Conservation (phyloP, 2,113 vertebrate genomes). For the Aythya baeri region DNA sequence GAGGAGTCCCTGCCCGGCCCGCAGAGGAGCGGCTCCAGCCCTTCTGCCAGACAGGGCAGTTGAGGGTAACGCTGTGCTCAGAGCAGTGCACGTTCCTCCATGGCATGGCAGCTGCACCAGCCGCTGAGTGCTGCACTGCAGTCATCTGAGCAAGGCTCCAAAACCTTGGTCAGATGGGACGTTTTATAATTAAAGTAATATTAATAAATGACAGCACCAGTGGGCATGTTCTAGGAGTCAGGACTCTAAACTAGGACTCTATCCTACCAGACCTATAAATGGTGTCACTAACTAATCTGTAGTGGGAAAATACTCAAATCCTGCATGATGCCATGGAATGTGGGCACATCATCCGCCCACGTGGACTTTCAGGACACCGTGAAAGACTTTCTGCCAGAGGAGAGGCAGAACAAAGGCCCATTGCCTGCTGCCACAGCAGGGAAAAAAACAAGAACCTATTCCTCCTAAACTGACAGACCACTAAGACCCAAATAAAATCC, state of each 20-base stretch:
- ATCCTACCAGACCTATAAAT: not conserved
- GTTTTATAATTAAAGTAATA: not conserved
- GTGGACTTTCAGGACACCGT: rapidly evolving
- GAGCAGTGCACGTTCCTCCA: not conserved
- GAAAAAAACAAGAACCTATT: not conserved
- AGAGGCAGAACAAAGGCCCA: not conserved
- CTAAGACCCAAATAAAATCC: not conserved
- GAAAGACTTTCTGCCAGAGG: not conserved
- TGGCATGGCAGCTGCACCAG: not conserved
- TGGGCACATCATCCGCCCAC: not conserved
- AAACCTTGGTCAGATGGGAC: not conserved
- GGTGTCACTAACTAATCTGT: not conserved
- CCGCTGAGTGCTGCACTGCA: not conserved
- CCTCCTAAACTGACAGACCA: not conserved
- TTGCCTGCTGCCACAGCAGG: not conserved
- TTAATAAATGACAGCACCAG: not conserved
- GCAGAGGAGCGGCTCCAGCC: not conserved
- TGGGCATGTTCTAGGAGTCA: not conserved
- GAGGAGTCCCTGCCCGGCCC: not conserved
- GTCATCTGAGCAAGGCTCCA: not conserved
- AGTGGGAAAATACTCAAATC: not conserved
- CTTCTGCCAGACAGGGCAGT: rapidly evolving
- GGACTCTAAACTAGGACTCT: not conserved
- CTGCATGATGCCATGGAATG: not conserved
- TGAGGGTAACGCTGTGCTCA: not conserved